Evolutionary conservation across 2,797 vertebrate genomes (phyloP).

Genomic region (Siniperca obscura): DNA sequence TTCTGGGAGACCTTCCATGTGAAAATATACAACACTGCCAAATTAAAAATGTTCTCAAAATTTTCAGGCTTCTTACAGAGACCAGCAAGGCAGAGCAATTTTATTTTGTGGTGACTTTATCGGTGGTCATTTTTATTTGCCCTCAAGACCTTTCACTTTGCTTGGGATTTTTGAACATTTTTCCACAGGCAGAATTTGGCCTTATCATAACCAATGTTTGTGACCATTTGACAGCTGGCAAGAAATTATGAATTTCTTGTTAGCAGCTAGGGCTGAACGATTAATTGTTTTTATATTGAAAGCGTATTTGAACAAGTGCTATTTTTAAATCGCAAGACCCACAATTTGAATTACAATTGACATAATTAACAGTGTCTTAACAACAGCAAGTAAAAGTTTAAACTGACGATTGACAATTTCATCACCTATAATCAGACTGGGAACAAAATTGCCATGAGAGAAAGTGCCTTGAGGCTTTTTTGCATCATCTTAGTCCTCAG

Average conservation of each 20-base stretch:
- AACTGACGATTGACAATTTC: neutral
- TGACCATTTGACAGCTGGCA: slow-evolving; percentile 4
- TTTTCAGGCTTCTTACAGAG: neutral
- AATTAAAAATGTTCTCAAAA: neutral
- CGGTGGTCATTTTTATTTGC: slow-evolving; percentile 10
- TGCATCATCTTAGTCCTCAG: too few relatives aligned
- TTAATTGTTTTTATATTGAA: neutral
- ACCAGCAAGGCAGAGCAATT: neutral
- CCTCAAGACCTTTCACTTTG: neutral
- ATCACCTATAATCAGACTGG: too few relatives aligned
- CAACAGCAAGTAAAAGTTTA: neutral
- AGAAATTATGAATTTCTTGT: slow-evolving; percentile 10
- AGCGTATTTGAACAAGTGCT: neutral
- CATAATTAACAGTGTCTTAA: neutral
- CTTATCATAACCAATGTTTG: neutral
- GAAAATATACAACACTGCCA: slow-evolving; percentile 28
- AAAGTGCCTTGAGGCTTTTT: too few relatives aligned
- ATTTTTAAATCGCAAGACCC: neutral
- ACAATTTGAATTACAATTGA: neutral
- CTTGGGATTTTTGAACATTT: neutral
- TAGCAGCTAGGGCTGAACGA: neutral
- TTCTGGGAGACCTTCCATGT: slow-evolving; percentile 22
- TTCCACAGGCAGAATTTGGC: neutral
- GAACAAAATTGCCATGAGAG: too few relatives aligned
- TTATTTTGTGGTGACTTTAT: neutral